These are phyloP conservation scores for Thereva nobilitata DNA, from an alignment of 2,888 invertebrate genomes.

Conservation along the genomic window DNA sequence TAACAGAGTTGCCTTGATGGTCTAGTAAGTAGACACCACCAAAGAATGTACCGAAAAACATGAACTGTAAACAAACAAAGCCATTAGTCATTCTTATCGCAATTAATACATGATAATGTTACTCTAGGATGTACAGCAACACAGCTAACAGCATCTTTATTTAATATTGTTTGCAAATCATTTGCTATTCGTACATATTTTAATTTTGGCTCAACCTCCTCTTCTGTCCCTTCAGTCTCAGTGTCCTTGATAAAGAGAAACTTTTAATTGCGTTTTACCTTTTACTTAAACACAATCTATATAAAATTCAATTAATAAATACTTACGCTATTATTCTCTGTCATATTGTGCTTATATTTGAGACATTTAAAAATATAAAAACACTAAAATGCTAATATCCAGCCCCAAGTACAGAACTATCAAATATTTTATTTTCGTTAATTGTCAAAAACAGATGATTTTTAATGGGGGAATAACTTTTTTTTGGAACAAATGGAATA, in stretches of 20 bases:
- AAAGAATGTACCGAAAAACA: constrained; percentile 91
- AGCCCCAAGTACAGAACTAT: background rate
- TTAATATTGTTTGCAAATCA: constrained; percentile 81
- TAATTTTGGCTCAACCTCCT: constrained; percentile 80
- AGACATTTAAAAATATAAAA: too few relatives aligned
- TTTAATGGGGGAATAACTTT: too few relatives aligned
- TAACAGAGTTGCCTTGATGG: constrained; percentile 82
- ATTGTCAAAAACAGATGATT: constrained; percentile 38
- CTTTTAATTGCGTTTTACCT: background rate
- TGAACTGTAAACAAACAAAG: constrained; percentile 65
- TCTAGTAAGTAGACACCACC: constrained; percentile 88
- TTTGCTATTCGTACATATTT: constrained; percentile 89
- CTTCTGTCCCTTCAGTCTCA: constrained; percentile 55
- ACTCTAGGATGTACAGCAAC: constrained; percentile 92
- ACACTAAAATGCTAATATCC: too few relatives aligned
- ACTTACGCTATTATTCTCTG: constrained; percentile 42
- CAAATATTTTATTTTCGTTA: background rate
- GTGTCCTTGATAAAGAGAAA: constrained; percentile 44
- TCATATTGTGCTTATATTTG: constrained; percentile 25
- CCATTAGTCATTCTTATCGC: background rate
- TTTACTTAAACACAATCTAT: background rate
- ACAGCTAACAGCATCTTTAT: constrained; percentile 84
- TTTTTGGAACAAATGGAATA: too few relatives aligned
- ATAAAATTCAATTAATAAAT: background rate
- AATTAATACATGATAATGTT: constrained; percentile 35